A percentile compares a stretch with the other conserved stretches of the same genome.
Conservation (phyloP, 2,113 vertebrate species). For the Trochalopteron elliotii region DNA sequence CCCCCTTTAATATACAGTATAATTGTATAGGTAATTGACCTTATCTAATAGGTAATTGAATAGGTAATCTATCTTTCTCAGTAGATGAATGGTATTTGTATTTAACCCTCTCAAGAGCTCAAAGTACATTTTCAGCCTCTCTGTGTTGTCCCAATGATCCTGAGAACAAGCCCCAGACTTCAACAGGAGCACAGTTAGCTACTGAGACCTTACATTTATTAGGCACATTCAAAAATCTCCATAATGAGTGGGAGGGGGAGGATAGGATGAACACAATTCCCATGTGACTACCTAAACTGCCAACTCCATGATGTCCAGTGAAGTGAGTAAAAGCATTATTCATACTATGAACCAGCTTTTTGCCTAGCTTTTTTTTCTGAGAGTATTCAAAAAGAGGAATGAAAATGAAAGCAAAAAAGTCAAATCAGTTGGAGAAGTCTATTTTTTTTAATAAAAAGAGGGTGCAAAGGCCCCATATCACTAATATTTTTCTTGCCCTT, state of each 20-base stretch:
- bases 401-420: not conserved
- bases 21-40: not conserved
- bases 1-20: not conserved
- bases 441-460: not conserved
- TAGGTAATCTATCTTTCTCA: not conserved
- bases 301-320: not conserved
- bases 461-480: fast-evolving
- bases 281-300: not conserved
- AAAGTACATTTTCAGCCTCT: not conserved
- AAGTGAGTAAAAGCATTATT: not conserved
- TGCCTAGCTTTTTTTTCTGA: not conserved
- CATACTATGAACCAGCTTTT: not conserved
- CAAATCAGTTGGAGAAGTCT: not conserved
- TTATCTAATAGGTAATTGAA: not conserved
- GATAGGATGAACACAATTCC: not conserved
- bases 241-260: not conserved
- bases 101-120: not conserved
- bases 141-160: not conserved
- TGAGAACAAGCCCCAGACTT: not conserved
- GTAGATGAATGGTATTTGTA: not conserved
- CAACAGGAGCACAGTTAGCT: not conserved
- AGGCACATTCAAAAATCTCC: not conserved
- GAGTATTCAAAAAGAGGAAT: not conserved
- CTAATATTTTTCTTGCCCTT: not conserved
- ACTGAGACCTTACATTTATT: not conserved